Percentiles rank a stretch among this genome's conserved stretches.
phyloP scores from a whole-genome alignment of 2,113 vertebrate species.

The Cyanoliseus patagonus region DNA sequence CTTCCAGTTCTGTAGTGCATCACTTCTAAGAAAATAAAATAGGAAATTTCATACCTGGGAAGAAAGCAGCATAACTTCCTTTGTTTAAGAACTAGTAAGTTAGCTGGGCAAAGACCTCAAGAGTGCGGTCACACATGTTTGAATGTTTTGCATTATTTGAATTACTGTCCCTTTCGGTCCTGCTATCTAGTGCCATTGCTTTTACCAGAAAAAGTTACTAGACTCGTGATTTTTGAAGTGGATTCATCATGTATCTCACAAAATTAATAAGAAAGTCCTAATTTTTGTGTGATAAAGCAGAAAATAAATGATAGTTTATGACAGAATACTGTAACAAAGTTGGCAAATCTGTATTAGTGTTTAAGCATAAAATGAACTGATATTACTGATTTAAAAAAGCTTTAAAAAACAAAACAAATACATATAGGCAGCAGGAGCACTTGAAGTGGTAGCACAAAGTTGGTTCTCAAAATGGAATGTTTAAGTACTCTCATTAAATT shows the following conservation, averaged over 20 bases:
- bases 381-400: neutral
- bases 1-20: neutral
- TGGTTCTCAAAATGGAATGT: conserved; percentile 75
- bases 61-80: neutral
- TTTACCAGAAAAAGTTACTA: neutral
- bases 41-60: neutral
- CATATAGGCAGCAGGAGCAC: neutral
- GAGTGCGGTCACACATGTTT: neutral
- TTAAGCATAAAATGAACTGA: neutral
- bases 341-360: neutral
- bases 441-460: conserved; percentile 50
- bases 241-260: neutral
- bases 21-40: neutral
- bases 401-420: neutral
- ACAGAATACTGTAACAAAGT: neutral
- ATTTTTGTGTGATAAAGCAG: neutral
- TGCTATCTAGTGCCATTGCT: neutral
- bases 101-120: neutral
- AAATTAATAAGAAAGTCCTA: neutral
- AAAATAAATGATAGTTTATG: neutral
- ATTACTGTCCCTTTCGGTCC: neutral
- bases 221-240: neutral
- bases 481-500: conserved; percentile 80
- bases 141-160: neutral
- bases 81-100: neutral